Percentiles rank a stretch among this genome's conserved stretches.
These are phyloP conservation scores for Nothocercus julius DNA, from an alignment of 2,113 vertebrate species.

Conservation along the genomic window DNA sequence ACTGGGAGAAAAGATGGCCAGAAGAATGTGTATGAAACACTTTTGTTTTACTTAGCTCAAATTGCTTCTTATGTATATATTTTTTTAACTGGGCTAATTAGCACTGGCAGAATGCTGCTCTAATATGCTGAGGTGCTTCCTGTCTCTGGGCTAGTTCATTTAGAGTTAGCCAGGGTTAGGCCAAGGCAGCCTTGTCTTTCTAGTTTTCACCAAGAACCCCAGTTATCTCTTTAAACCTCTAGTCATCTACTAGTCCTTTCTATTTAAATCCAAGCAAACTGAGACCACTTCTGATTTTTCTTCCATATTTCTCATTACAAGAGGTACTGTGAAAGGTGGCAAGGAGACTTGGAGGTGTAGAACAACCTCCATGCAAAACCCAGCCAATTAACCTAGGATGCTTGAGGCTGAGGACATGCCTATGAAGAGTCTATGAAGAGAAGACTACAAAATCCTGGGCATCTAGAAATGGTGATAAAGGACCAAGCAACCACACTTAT, in stretches of 20 bases:
- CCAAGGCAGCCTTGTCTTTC: neutral
- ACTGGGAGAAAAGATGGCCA: conserved; percentile 36
- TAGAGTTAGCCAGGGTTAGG: conserved; percentile 1
- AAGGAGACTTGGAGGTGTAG: neutral
- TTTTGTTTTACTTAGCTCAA: conserved; percentile 49
- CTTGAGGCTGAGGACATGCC: neutral
- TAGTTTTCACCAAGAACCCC: neutral
- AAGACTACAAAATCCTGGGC: neutral
- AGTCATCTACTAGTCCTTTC: neutral
- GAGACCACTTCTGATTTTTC: fast-evolving
- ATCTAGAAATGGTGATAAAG: neutral
- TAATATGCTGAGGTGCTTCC: neutral
- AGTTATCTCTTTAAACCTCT: neutral
- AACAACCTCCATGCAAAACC: neutral
- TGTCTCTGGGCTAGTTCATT: conserved; percentile 1
- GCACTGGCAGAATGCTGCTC: conserved; percentile 5
- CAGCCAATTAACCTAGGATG: neutral
- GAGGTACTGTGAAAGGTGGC: neutral
- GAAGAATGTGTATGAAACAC: conserved; percentile 15
- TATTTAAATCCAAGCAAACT: neutral
- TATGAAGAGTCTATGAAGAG: neutral
- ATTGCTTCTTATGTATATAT: neutral
- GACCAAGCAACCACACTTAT: neutral
- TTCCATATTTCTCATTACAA: neutral
- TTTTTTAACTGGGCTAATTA: conserved; percentile 32